Base-by-base conservation (phyloP, 2,113 vertebrate species). In the Mugil cephalus region DNA sequence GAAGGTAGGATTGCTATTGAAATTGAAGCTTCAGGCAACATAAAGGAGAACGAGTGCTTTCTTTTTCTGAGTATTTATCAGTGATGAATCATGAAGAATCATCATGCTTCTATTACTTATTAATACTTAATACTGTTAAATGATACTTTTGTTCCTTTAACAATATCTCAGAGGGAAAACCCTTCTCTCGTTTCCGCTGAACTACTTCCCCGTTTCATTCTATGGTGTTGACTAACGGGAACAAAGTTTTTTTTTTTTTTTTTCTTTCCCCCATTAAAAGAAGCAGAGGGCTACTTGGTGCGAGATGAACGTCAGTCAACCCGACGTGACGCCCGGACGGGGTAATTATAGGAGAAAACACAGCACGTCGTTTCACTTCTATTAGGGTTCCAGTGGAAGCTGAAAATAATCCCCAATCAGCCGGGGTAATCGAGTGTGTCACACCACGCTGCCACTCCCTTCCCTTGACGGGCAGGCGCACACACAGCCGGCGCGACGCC, bases 381-480 rank as follows among this genome's bases (percentile, higher is more conserved):
- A 80, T 82, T 52, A 71, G 64, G 51, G 63, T 62, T 58, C 34
- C 30, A 47, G 12, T 70, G 51, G 56, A 61, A 74, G 76, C 35
- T 65, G 82, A 76, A 87, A 85, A 88, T 81, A 87, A 72, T 69
- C 63, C 74, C 65, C 83, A 88, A 89, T 92, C 83, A 88, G 70
- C 51, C 46, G 13, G 78, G 46, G 62, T 80, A 80, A 87, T 88
- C 63, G 81, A 77, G 83, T 87, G 53, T 92, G 79, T 80, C 85
- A 86, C 78, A 81, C 51, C 80, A 83, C 70, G 65, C 75, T 63
- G 84, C 77, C 85, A 86, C 88, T 79, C 88, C 85, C 83, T 84
- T 83, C 81, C 73, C 77, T 65, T 69, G 80, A 87, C 68, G 74
- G 52, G 35, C 72, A 64, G 74, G 50, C n/a, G n/a, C 81, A 84